These are phyloP conservation scores for Ericerus pela DNA, from an alignment of 1,140 invertebrate species.

Conservation along the genomic window DNA sequence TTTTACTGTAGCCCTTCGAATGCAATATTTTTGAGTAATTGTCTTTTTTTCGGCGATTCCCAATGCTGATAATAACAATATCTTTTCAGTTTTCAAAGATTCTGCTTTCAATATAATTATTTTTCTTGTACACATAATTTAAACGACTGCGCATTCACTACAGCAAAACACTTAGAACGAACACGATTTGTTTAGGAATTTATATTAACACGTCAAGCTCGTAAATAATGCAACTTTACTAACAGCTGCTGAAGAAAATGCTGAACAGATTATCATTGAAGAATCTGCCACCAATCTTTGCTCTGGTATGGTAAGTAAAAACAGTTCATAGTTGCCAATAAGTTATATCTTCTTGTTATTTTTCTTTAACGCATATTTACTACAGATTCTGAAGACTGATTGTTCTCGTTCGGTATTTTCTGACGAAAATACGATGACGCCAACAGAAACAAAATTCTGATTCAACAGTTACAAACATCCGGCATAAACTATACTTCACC, in stretches of 20 bases:
- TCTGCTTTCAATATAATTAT: too few species aligned
- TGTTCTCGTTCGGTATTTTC: background rate
- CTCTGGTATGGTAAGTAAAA: background rate
- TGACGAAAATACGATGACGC: background rate
- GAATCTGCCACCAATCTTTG: conserved; percentile 22
- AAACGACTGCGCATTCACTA: conserved; percentile 69
- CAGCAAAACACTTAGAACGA: conserved; percentile 68
- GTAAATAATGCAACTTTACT: conserved; percentile 53
- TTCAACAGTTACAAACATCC: background rate
- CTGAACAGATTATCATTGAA: conserved; percentile 25
- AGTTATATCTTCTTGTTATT: background rate
- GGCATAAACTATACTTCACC: background rate
- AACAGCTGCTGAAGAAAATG: conserved; percentile 41
- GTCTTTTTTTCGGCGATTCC: too few species aligned
- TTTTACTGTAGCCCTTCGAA: too few species aligned
- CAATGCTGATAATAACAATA: too few species aligned
- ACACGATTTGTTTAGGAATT: conserved; percentile 69
- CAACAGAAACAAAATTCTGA: background rate
- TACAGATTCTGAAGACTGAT: conserved; percentile 2
- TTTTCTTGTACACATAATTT: conserved; percentile 45
- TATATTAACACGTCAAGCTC: conserved; percentile 58
- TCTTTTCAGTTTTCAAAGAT: too few species aligned
- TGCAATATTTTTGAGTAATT: too few species aligned
- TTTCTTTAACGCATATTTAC: background rate
- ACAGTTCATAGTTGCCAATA: background rate